A percentile compares a stretch with the other conserved stretches of the same genome.
Conservation (phyloP, 2,113 vertebrate genomes). For the Atrichornis clamosus region DNA sequence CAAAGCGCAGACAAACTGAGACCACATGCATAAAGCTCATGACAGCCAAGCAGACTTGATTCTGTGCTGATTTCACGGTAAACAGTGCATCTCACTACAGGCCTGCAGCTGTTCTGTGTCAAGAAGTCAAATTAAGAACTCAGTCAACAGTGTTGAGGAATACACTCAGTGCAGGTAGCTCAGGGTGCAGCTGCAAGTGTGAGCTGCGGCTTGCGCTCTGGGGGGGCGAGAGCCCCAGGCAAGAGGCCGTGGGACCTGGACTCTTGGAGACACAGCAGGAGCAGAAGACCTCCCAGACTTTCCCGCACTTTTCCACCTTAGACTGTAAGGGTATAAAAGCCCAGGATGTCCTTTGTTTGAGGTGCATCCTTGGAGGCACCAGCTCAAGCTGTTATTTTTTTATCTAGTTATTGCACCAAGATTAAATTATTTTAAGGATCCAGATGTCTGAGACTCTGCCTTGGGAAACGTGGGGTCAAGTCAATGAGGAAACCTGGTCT, state of each 20-base stretch:
- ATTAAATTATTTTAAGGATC: neutral
- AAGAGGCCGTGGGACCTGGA: neutral
- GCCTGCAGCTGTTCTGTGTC: neutral
- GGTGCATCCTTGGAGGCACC: neutral
- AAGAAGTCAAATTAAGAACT: neutral
- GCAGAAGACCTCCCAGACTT: neutral
- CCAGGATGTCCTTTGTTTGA: neutral
- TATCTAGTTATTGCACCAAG: neutral
- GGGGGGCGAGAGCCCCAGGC: rapidly evolving
- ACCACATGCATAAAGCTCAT: neutral
- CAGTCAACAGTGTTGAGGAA: neutral
- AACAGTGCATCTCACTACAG: neutral
- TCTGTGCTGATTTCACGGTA: neutral
- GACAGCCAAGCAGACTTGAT: neutral
- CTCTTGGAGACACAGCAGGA: neutral
- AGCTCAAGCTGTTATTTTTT: neutral
- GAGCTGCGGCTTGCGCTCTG: neutral
- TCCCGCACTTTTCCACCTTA: neutral
- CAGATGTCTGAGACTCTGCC: neutral
- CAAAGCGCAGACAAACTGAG: neutral
- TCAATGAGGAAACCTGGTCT: neutral
- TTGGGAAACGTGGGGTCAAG: neutral
- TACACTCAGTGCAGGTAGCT: neutral
- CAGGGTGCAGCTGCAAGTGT: neutral
- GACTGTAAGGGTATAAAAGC: neutral